Base-by-base conservation (phyloP, 2,888 invertebrate species). In the Nomada ruficornis region DNA sequence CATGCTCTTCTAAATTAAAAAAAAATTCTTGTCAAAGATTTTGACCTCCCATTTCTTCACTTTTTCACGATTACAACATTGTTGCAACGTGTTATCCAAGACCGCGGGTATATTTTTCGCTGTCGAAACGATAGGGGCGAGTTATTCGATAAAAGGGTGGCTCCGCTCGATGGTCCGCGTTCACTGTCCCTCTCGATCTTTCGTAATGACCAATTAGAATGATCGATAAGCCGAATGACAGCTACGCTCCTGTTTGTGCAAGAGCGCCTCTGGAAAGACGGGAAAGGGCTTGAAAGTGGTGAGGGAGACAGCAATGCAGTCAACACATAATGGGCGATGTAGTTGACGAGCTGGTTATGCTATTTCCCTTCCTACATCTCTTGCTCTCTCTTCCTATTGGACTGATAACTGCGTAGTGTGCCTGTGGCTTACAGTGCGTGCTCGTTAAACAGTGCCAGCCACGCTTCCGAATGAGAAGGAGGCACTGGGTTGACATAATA, bases 181-280 rank as follows among this genome's bases (percentile, higher is more conserved):
- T 23, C 47, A 18, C 44, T 20, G 68, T 57, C 52, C 36, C 57
- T 67, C 23, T 70, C 62, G 60, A 75, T 73, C 55, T 20, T 52
- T 67, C 60, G 26, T 77, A 67, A 80, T 76, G 68, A 59, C 42
- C 68, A 67, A 86, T 78, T 60, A 50, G 54, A 65, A 55, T 63
- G 71, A 80, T 86, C 69, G 81, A 81, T 83, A 75, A 59, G 20
- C 50, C 20, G 62, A 59, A 69, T 59, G 65, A 59, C 65, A 59
- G 57, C n/a, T 9, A 7, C 29, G 26, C 59, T 67, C 10, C 29
- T 52, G 18, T 78, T 83, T 70, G 59, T 62, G 63, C 23, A 18
- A 65, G 68, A 54, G 55, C n/a, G 29, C 23, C 10, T 36, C 11
- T 26, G 50, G 57, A 72, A 72, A 68, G 73, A 71, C 47, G n/a